Evolutionary conservation across 1,140 invertebrate species (phyloP).

Genomic region (Harpegnathos saltator): DNA sequence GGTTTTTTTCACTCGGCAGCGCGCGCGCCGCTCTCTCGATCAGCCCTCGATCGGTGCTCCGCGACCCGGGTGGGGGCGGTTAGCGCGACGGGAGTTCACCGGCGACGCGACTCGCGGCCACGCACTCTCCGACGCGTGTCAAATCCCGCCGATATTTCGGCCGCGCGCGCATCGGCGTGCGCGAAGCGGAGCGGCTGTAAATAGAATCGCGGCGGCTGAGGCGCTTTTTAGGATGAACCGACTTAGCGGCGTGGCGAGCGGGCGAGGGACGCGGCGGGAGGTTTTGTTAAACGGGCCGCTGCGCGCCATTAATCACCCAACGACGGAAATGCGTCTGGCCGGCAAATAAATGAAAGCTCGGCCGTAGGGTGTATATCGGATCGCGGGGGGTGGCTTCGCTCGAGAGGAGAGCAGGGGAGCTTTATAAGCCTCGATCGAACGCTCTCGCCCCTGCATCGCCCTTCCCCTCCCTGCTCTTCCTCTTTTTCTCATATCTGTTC

Average conservation of each 20-base stretch:
- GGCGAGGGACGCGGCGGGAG: neutral
- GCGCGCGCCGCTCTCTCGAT: too few species aligned
- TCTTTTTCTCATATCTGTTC: neutral
- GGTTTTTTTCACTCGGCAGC: too few species aligned
- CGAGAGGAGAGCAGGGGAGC: constrained; percentile 8
- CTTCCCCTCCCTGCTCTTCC: neutral
- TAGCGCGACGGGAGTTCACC: too few species aligned
- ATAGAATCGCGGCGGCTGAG: constrained; percentile 34
- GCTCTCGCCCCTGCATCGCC: neutral
- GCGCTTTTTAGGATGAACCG: constrained; percentile 45
- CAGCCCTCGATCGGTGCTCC: too few species aligned
- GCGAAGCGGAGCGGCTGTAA: constrained; percentile 41
- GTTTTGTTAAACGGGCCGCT: constrained; percentile 45
- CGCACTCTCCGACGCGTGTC: constrained; percentile 11
- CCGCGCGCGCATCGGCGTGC: constrained; percentile 17
- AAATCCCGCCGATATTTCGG: too few species aligned
- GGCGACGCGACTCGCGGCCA: constrained; percentile 10
- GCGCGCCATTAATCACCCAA: constrained; percentile 52
- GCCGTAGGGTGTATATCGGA: constrained; percentile 31
- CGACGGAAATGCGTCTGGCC: constrained; percentile 52
- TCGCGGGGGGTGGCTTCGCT: constrained; percentile 19
- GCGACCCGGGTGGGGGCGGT: too few species aligned
- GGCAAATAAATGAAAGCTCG: constrained; percentile 52
- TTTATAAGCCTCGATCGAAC: constrained; percentile 51
- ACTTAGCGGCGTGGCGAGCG: constrained; percentile 3